Evolutionary conservation across 1,140 invertebrate species (phyloP).

Genomic region (Bombyx mori): DNA sequence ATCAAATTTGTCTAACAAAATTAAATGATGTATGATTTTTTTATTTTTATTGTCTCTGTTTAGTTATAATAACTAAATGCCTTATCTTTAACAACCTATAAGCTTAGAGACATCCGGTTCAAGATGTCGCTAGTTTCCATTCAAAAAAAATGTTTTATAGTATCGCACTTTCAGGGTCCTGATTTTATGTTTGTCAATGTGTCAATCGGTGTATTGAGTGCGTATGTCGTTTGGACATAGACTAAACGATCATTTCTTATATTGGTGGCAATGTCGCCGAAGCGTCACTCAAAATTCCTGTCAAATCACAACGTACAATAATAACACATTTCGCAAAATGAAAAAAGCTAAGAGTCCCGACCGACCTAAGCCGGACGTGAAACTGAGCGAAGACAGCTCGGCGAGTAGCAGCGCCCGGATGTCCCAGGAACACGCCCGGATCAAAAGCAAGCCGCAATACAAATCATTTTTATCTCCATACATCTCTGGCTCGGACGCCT

Average conservation of each 20-base stretch:
- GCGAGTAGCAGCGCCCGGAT: conserved; percentile 7
- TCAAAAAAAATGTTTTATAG: too few species aligned
- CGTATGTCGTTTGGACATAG: too few species aligned
- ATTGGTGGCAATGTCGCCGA: neutral
- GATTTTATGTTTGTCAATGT: too few species aligned
- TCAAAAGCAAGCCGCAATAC: neutral
- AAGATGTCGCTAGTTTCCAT: too few species aligned
- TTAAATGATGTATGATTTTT: too few species aligned
- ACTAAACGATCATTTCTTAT: neutral
- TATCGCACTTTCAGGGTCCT: too few species aligned
- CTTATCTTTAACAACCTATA: too few species aligned
- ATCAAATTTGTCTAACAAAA: too few species aligned
- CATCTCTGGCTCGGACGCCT: conserved; percentile 8
- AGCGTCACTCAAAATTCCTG: conserved; percentile 3
- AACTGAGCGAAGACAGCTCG: neutral
- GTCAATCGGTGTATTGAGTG: too few species aligned
- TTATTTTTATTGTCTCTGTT: too few species aligned
- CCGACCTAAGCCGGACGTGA: neutral
- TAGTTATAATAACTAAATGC: too few species aligned
- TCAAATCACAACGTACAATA: conserved; percentile 6
- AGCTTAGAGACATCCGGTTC: too few species aligned
- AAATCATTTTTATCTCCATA: neutral
- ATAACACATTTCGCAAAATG: neutral
- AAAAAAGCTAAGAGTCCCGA: neutral
- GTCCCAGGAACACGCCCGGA: conserved; percentile 5